Base-by-base conservation (phyloP, 2,113 vertebrate species). In the Pangasianodon hypophthalmus region DNA sequence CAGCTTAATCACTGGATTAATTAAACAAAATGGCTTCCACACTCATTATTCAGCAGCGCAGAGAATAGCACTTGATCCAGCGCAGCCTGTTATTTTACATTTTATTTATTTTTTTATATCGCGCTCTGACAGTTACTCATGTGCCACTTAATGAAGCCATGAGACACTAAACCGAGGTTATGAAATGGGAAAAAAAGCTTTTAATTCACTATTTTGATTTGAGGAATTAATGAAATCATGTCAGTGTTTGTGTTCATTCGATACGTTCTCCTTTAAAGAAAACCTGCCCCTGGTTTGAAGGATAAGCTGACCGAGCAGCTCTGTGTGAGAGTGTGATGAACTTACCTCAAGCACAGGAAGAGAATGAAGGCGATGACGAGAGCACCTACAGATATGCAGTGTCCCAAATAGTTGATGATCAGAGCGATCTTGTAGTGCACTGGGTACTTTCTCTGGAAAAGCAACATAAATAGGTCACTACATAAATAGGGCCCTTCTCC, bases 321-420 rank as follows among this genome's bases (percentile, higher is more conserved):
- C 4, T 50, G 75, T 13, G 75, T 26, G 75, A 4, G 48, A 4
- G 52, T 10, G 50, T 62, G 52, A 44, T 19, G 21, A 92, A 96
- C 97, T 97, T 95, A 98, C 98, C 98, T 97, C 94, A 99, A 97
- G 94, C 97, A 97, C 92, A 99, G 94, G 96, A 99, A 99, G 90
- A 99, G 97, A 91, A 98, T 92, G 95, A 99, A 99, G 94, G 98
- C 98, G 29, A 97, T 96, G 52, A 98, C 95, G 0, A 99, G 97
- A 79, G 98, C 98, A 41, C 96, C 97, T 87, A 99, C 93, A 5
- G 98, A 99, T 92, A 99, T 95, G 88, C 98, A 99, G 95, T 99
- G 98, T 18, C 98, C 98, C 92, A 99, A 95, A 96, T 99, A 99
- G 97, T 99, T 99, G 95, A 99, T 96, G 92, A 98, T 96, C 62